phyloP scores from a whole-genome alignment of 1,140 invertebrate species.

The Drosophila bocqueti region DNA sequence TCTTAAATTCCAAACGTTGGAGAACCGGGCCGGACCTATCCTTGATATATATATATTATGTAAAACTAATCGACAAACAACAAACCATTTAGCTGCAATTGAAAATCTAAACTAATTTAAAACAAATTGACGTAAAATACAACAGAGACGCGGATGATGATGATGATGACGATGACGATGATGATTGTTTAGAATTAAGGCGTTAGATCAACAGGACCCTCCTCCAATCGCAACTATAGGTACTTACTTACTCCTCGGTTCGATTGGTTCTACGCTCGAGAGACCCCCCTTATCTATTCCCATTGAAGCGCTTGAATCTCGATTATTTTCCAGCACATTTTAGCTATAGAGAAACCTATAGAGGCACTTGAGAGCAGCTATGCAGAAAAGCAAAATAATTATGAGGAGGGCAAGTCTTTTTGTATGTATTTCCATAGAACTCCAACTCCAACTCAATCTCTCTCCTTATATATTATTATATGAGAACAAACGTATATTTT shows the following conservation, averaged over 20 bases:
- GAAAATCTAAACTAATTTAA: slow-evolving; percentile 69
- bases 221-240: slow-evolving; percentile 24
- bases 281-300: not conserved
- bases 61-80: slow-evolving; percentile 63
- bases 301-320: slow-evolving; percentile 27
- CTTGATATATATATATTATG: slow-evolving; percentile 45
- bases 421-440: slow-evolving; percentile 55
- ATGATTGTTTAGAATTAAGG: slow-evolving; percentile 35
- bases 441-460: slow-evolving; percentile 20
- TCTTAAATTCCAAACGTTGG: slow-evolving; percentile 39
- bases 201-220: slow-evolving; percentile 34
- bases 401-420: slow-evolving; percentile 33
- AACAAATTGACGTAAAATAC: slow-evolving; percentile 34
- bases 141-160: not conserved
- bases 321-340: not conserved
- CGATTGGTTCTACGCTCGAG: slow-evolving; percentile 15
- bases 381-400: not conserved
- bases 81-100: slow-evolving; percentile 75
- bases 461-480: slow-evolving; percentile 23
- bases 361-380: not conserved
- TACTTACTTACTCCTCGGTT: slow-evolving; percentile 12
- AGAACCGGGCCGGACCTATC: slow-evolving; percentile 10
- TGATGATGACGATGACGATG: slow-evolving; percentile 6
- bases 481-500: slow-evolving; percentile 31
- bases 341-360: slow-evolving; percentile 1